Conservation (phyloP, 2,113 vertebrate species). For the Myiopsitta monachus region DNA sequence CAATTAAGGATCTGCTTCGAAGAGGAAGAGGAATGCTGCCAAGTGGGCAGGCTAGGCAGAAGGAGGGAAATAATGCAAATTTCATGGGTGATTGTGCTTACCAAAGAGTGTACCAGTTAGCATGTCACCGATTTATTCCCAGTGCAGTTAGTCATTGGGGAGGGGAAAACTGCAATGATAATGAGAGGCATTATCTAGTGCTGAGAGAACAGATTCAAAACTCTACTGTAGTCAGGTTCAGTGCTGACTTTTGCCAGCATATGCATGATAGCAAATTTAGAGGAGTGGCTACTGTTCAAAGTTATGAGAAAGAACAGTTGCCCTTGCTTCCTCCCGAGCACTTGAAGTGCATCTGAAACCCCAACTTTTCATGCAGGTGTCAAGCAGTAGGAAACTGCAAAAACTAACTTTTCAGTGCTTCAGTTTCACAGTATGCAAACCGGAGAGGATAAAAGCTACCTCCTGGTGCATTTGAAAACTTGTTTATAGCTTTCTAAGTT, state of each 20-base stretch:
- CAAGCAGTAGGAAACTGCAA: neutral
- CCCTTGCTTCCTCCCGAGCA: neutral
- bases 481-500: neutral
- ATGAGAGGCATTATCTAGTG: neutral
- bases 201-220: neutral
- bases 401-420: neutral
- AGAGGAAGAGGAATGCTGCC: neutral
- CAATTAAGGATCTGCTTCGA: neutral
- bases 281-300: neutral
- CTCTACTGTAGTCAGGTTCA: neutral
- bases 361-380: neutral
- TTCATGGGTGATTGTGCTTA: neutral
- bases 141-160: neutral
- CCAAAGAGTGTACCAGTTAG: neutral
- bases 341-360: neutral
- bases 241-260: neutral
- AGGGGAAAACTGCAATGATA: conserved; percentile 9
- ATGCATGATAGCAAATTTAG: neutral
- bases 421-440: neutral
- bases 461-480: neutral
- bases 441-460: neutral
- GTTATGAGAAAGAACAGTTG: neutral
- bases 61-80: neutral
- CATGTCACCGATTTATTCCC: neutral
- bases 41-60: neutral